Conservation (phyloP, 2,797 vertebrate genomes). For the Sebastes nivosus region DNA sequence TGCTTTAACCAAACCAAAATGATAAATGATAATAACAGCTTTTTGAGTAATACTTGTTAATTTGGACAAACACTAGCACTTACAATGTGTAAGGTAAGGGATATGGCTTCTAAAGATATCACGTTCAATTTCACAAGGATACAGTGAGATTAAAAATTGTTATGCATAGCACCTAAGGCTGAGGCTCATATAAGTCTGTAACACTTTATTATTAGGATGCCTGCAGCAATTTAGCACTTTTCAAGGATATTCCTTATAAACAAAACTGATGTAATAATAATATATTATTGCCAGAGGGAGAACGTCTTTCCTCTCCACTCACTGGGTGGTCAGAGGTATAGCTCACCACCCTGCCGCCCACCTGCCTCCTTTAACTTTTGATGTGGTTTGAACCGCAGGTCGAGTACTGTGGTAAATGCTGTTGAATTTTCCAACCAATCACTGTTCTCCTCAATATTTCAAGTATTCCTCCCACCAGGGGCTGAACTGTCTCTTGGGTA, state of each 20-base stretch:
- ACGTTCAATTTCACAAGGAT: background rate
- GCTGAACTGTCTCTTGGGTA: background rate
- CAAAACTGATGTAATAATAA: background rate
- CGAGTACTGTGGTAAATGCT: background rate
- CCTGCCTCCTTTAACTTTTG: background rate
- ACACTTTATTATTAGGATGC: background rate
- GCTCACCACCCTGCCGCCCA: background rate
- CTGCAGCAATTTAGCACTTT: background rate
- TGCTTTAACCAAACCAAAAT: background rate
- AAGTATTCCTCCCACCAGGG: background rate
- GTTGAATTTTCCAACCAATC: background rate
- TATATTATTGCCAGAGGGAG: background rate
- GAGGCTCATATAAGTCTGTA: background rate
- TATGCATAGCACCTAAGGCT: background rate
- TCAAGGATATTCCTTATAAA: background rate
- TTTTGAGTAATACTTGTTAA: background rate
- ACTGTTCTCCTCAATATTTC: background rate
- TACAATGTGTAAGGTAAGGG: background rate
- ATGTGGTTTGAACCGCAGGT: background rate
- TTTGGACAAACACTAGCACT: background rate
- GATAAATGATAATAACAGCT: background rate
- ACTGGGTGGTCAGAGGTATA: background rate
- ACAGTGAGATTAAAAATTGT: background rate
- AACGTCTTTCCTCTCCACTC: background rate
- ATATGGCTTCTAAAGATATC: background rate